Evolutionary conservation across 1,140 invertebrate genomes (phyloP).

Genomic region (Lysiphlebus fabarum): DNA sequence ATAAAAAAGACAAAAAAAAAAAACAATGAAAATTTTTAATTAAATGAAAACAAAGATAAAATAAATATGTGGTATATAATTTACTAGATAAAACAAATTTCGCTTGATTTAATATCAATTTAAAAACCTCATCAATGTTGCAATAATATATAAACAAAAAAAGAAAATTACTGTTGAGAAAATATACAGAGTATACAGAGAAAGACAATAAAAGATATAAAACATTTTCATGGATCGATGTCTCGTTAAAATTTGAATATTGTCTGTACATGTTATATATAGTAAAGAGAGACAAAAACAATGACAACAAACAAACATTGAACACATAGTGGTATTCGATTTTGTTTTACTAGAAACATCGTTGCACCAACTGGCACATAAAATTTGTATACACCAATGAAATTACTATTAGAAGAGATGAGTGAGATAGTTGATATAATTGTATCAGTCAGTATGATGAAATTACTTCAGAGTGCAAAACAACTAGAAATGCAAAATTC

Average conservation of each 20-base stretch:
- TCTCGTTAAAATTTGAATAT: conserved; percentile 22
- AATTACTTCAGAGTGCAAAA: conserved; percentile 16
- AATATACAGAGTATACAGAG: not conserved
- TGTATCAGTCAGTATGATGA: conserved; percentile 7
- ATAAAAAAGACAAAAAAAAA: conserved; percentile 6
- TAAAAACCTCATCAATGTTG: not conserved
- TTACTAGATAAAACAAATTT: conserved; percentile 21
- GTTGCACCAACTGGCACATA: conserved; percentile 23
- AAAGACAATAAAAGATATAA: conserved; percentile 4
- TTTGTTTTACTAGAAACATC: conserved; percentile 24
- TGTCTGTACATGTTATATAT: conserved; percentile 20
- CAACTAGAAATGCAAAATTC: too few relatives aligned
- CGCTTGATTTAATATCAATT: conserved; percentile 21
- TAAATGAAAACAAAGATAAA: not conserved
- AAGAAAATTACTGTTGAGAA: not conserved
- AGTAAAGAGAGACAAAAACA: conserved; percentile 5
- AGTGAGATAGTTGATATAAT: too few relatives aligned
- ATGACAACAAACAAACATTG: conserved; percentile 14
- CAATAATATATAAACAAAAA: conserved; percentile 3
- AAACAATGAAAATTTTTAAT: too few relatives aligned
- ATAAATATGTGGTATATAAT: not conserved
- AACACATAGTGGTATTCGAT: conserved; percentile 20
- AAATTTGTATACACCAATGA: conserved; percentile 13
- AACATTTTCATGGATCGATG: conserved; percentile 22
- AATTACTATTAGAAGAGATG: not conserved